Evolutionary conservation across 2,888 invertebrate genomes (phyloP).

Genomic region (Orthosia gracilis): DNA sequence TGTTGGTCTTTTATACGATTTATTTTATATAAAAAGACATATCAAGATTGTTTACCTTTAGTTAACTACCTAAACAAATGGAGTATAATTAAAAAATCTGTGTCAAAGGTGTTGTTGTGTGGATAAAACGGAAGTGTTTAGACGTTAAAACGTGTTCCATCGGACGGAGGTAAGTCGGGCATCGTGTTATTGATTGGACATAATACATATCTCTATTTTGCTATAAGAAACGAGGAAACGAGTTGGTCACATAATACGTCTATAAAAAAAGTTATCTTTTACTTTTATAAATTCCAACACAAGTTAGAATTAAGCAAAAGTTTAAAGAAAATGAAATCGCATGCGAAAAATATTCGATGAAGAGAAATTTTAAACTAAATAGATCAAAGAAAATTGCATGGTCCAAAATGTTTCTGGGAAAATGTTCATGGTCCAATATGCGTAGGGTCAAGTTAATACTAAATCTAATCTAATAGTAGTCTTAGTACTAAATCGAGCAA

Average conservation of each 20-base stretch:
- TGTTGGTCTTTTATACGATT: too few species aligned
- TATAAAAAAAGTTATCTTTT: conserved; percentile 36
- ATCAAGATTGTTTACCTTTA: too few species aligned
- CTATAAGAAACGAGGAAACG: conserved; percentile 38
- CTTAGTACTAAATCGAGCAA: too few species aligned
- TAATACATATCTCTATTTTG: conserved; percentile 48
- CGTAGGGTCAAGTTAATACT: background rate
- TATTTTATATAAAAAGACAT: too few species aligned
- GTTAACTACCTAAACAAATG: too few species aligned
- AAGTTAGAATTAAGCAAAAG: conserved; percentile 8
- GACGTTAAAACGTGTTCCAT: conserved; percentile 66
- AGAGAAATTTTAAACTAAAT: background rate
- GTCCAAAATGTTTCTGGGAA: background rate
- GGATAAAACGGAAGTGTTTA: conserved; percentile 70
- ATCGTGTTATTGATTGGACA: conserved; percentile 53
- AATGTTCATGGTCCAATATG: background rate
- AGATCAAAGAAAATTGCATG: conserved; percentile 11
- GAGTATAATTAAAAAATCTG: conserved; percentile 69
- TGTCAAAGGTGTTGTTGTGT: conserved; percentile 73
- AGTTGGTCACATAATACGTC: conserved; percentile 43
- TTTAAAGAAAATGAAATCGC: background rate
- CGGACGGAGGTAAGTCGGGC: conserved; percentile 69
- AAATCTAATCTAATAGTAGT: too few species aligned
- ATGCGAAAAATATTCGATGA: conserved; percentile 19
- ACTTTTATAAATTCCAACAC: conserved; percentile 25